Evolutionary conservation across 1,140 invertebrate species (phyloP).

Genomic region (Dolichoris vasculosae): DNA sequence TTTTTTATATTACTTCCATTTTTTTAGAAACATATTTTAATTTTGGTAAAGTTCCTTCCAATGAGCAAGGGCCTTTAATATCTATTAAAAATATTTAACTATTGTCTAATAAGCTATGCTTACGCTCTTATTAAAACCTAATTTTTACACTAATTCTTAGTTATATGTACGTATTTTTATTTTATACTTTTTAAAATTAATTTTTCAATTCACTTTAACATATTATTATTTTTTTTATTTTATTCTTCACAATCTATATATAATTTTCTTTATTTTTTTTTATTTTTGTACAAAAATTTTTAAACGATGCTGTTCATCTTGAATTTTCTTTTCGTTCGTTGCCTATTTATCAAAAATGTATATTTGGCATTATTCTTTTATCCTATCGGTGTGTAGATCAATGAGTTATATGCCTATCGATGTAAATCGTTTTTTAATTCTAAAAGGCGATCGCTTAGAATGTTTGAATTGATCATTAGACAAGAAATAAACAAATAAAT

Average conservation of each 20-base stretch:
- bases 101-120: slow-evolving; percentile 45
- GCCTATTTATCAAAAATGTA: background rate
- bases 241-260: background rate
- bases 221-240: slow-evolving; percentile 21
- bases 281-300: background rate
- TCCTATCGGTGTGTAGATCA: background rate
- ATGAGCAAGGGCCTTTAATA: slow-evolving; percentile 32
- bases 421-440: background rate
- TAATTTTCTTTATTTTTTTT: background rate
- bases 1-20: slow-evolving; percentile 50
- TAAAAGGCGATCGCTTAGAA: background rate
- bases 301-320: background rate
- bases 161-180: slow-evolving; percentile 4
- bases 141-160: slow-evolving; percentile 37
- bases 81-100: slow-evolving; percentile 39
- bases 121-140: slow-evolving; percentile 42
- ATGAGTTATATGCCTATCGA: background rate
- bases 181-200: background rate
- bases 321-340: background rate
- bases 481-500: background rate
- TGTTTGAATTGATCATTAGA: background rate
- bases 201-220: slow-evolving; percentile 30
- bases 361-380: background rate
- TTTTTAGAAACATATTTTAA: slow-evolving; percentile 15
- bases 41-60: slow-evolving; percentile 23